These are phyloP conservation scores for Trichopria drosophilae DNA, from an alignment of 2,888 invertebrate genomes.

Conservation along the genomic window DNA sequence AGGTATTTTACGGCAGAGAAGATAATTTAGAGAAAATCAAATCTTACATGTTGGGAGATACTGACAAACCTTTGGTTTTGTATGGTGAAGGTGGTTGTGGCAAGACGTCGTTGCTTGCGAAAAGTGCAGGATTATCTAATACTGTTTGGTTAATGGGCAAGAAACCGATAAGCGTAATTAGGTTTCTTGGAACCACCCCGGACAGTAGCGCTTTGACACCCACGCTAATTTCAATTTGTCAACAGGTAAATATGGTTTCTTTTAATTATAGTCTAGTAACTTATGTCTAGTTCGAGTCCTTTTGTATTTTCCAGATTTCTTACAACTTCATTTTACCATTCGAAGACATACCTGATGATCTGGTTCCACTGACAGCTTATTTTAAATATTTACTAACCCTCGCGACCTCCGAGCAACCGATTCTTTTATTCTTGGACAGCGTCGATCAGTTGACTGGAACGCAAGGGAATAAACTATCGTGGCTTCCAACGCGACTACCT, in stretches of 20 bases:
- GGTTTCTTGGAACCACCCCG: constrained; percentile 96
- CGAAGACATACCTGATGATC: constrained; percentile 92
- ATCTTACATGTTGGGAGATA: constrained; percentile 80
- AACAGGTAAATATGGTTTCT: constrained; percentile 69
- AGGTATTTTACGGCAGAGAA: constrained; percentile 91
- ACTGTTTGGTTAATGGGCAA: constrained; percentile 74
- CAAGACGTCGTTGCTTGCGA: constrained; percentile 93
- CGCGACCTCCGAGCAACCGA: constrained; percentile 80
- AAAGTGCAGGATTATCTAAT: constrained; percentile 81
- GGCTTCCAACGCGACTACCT: constrained; percentile 91
- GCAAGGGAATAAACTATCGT: constrained; percentile 92
- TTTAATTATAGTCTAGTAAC: background rate
- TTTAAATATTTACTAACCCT: constrained; percentile 90
- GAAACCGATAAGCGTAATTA: constrained; percentile 82
- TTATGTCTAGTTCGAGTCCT: constrained; percentile 2
- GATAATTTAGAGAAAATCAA: constrained; percentile 80
- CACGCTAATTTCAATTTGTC: constrained; percentile 91
- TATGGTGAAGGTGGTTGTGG: constrained; percentile 98
- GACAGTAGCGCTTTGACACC: constrained; percentile 94
- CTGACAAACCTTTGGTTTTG: constrained; percentile 85
- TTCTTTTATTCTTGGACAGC: constrained; percentile 91
- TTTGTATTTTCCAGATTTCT: constrained; percentile 69
- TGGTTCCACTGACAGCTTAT: constrained; percentile 93
- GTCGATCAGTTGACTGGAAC: constrained; percentile 95
- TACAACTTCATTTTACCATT: constrained; percentile 90